Evolutionary conservation across 2,113 vertebrate genomes (phyloP), one percentile per base, ranked within the genome.

Genomic region (Mixornis gularis): DNA sequence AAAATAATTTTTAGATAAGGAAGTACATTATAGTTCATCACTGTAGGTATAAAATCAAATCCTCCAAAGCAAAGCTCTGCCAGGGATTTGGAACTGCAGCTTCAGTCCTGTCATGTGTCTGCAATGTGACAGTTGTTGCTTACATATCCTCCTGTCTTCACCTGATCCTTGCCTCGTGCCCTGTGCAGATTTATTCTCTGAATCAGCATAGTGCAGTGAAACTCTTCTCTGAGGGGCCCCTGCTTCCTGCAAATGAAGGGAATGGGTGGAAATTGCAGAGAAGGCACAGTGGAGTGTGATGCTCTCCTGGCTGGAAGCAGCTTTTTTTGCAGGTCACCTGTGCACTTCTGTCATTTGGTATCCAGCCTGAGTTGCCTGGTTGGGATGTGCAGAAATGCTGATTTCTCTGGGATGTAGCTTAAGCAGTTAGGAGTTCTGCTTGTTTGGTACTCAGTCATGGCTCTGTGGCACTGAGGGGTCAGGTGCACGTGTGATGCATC

Each of bases 281-380:
- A 30, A 70, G 60, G 46, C 53, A 13, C 25, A 8, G 64, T 4
- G 32, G 9, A 70, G 56, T 10, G 29, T 0, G 2, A 4, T 69
- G 34, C 69, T 80, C 4, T 73, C 80, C 80, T 80, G 68, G 49
- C 64, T 64, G 24, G 60, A 44, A 62, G 84, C 72, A 60, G 77
- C 68, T 85, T 85, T 66, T 85, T 85, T 83, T 68, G 65, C 40
- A 85, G 82, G 59, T 76, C 59, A 70, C 34, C 69, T 43, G 49
- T 87, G 51, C 12, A 2, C 62, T 79, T 74, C 62, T 85, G 49
- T 91, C 41, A 13, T 24, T 85, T 66, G 68, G 51, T 83, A 58
- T 59, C 55, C 85, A 62, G 63, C 16, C 2, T 49, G 68, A 87
- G 44, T 38, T 65, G 25, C 71, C 49, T 73, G 41, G 38, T 7